Evolutionary conservation across 1,140 invertebrate genomes (phyloP).

Genomic region (Mactra quadrangularis): DNA sequence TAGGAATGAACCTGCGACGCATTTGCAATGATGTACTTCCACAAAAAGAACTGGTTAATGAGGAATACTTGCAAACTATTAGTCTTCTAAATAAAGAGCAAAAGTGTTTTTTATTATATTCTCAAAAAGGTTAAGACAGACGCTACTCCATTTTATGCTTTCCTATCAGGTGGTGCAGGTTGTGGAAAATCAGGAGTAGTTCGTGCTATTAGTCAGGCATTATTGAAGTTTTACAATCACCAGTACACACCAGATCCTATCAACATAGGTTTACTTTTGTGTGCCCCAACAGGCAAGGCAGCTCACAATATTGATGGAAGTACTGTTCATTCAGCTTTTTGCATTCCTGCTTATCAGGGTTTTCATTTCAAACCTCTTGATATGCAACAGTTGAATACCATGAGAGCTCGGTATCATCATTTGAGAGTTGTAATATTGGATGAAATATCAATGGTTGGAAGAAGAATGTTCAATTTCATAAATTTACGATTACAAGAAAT

Average conservation of each 20-base stretch:
- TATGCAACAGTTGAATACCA: constrained; percentile 52
- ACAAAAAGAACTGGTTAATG: constrained; percentile 43
- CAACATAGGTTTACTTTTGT: constrained; percentile 36
- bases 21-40: background rate
- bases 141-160: background rate
- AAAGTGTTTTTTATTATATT: constrained; percentile 39
- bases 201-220: constrained; percentile 55
- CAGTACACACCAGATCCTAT: constrained; percentile 10
- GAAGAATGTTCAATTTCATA: constrained; percentile 35
- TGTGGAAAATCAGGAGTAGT: constrained; percentile 67
- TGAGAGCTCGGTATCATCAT: constrained; percentile 19
- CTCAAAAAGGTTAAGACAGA: background rate
- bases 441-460: constrained; percentile 53
- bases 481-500: constrained; percentile 52
- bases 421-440: constrained; percentile 54
- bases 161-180: constrained; percentile 66
- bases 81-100: constrained; percentile 52
- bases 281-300: constrained; percentile 69
- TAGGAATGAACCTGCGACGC: constrained; percentile 24
- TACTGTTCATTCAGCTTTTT: constrained; percentile 63
- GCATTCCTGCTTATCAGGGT: constrained; percentile 60
- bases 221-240: constrained; percentile 55
- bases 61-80: constrained; percentile 26
- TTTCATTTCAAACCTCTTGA: constrained; percentile 64
- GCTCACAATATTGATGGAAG: constrained; percentile 61